Conservation (phyloP, 2,113 vertebrate species). For the Xiphophorus maculatus region DNA sequence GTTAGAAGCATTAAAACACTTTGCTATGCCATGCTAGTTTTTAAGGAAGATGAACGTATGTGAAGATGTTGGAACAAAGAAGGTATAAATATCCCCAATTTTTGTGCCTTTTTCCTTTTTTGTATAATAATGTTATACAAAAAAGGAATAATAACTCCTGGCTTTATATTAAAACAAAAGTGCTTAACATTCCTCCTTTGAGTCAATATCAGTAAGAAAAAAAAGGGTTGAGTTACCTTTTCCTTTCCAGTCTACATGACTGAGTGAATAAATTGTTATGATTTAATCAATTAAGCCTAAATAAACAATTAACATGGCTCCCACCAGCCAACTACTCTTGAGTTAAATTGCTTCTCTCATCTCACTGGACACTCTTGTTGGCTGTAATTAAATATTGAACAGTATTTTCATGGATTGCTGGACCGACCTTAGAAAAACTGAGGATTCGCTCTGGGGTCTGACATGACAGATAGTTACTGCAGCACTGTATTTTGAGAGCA, state of each 20-base stretch:
- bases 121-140: too few species aligned
- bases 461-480: constrained; percentile 9
- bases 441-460: constrained; percentile 19
- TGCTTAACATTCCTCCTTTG: not conserved
- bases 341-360: constrained; percentile 31
- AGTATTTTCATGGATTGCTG: constrained; percentile 50
- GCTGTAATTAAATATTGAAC: constrained; percentile 65
- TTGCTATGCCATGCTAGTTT: not conserved
- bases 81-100: too few species aligned
- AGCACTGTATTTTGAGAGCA: constrained; percentile 13
- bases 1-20: too few species aligned
- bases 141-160: too few species aligned
- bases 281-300: constrained; percentile 29
- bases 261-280: constrained; percentile 17
- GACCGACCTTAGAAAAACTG: constrained; percentile 14
- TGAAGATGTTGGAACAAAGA: too few species aligned
- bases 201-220: not conserved
- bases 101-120: too few species aligned
- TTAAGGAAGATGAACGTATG: not conserved
- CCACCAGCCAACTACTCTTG: constrained; percentile 21
- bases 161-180: not conserved
- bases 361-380: constrained; percentile 42
- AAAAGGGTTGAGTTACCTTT: constrained; percentile 1
- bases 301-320: constrained; percentile 22
- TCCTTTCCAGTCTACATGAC: constrained; percentile 4